Conservation (phyloP, 2,113 vertebrate species). For the Mormyrus lacerda region DNA sequence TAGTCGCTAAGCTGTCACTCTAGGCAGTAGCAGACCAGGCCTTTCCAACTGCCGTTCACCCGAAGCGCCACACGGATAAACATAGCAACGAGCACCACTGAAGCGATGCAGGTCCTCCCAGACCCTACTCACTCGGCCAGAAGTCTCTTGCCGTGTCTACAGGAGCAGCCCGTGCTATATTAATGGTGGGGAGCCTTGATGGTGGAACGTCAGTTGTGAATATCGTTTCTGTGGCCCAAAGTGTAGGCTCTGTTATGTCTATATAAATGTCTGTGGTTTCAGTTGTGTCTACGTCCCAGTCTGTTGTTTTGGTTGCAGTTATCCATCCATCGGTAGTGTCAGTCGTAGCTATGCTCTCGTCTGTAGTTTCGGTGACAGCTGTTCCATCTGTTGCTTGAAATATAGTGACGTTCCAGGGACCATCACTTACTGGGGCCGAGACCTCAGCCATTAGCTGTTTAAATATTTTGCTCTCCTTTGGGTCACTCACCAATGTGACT, state of each 20-base stretch:
- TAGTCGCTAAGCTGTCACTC: background rate
- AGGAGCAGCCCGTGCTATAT: too few relatives aligned
- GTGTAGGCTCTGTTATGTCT: background rate
- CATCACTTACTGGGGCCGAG: background rate
- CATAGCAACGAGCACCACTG: background rate
- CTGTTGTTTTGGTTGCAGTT: background rate
- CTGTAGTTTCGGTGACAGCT: background rate
- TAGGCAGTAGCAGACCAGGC: background rate
- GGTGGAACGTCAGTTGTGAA: background rate
- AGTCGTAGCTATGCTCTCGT: background rate
- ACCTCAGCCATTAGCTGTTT: background rate
- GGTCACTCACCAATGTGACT: background rate
- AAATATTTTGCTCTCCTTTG: background rate
- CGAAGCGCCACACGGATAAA: background rate
- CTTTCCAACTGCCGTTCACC: background rate
- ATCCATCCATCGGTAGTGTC: background rate
- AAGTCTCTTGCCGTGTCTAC: background rate
- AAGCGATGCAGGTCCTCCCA: background rate
- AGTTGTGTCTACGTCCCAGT: background rate
- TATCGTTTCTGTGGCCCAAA: background rate
- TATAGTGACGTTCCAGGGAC: background rate
- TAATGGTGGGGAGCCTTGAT: background rate
- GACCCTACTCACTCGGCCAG: conserved; percentile 12
- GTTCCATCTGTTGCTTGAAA: background rate
- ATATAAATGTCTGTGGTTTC: background rate